Evolutionary conservation across 1,140 invertebrate species (phyloP), one percentile per base, ranked within the genome.

Genomic region (Drosophila chauvacae): DNA sequence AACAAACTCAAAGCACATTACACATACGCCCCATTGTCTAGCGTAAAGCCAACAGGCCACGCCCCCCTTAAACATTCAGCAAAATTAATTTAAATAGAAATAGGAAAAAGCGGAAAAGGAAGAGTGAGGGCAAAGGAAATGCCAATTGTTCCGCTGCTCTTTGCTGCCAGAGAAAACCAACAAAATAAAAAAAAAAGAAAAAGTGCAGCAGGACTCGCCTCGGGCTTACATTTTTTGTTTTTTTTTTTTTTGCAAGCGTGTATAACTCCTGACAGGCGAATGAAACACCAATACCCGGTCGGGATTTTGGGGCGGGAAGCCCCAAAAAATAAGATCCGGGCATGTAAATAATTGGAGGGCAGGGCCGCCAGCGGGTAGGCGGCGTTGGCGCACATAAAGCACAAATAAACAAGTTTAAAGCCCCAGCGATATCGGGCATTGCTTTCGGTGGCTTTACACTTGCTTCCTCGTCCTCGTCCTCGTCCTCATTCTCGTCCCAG

Each of bases 41-140:
- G 81, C 39, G 26, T 26, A 35, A 26, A 37, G 48, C 47, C 33
- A 33, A n/a, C 45, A 10, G 16, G 51, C 74, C 69, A 82, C 82
- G 82, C 81, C 77, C 26, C 26, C 64, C 74, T 61, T 65, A 77
- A 84, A 73, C 82, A 84, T 81, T 74, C 80, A 50, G 44, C 48
- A 64, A 81, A 87, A 87, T 87, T 81, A 88, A 88, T 90, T 88
- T 90, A 88, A 88, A 88, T 87, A 84, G 60, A 87, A 88, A 84
- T 44, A 45, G 65, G 30, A 51, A 72, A 55, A 39, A 55, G 53
- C 53, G 35, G 53, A 56, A 56, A 72, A 58, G 28, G 44, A 28
- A 72, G n/a, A 23, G 28, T n/a, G 14, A 61, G 59, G 33, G 35
- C 64, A 74, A 79, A 60, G 30, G 33, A 35, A 83, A 83, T 75